Evolutionary conservation across 2,797 vertebrate genomes (phyloP).

Genomic region (Miichthys miiuy): DNA sequence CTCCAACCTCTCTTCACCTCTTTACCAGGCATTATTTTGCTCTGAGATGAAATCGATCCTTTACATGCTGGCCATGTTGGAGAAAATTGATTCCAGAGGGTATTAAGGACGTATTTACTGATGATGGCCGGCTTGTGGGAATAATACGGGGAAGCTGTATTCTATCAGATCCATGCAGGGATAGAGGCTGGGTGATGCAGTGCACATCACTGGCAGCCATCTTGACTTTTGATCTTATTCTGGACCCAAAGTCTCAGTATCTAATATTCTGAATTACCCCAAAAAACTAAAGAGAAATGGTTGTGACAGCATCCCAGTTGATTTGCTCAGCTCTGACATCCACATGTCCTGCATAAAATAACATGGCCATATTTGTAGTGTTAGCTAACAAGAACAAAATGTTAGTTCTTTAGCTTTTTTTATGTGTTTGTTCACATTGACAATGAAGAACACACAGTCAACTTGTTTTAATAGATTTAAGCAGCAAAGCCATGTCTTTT

Average conservation of each 20-base stretch:
- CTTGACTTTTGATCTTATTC: slow-evolving; percentile 12
- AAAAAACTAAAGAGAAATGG: not conserved
- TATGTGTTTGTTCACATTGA: not conserved
- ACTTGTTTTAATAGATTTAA: not conserved
- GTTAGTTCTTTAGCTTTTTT: not conserved
- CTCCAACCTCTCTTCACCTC: slow-evolving; percentile 44
- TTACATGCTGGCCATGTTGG: slow-evolving; percentile 61
- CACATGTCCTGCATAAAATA: not conserved
- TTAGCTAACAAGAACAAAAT: not conserved
- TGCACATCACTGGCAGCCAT: slow-evolving; percentile 27
- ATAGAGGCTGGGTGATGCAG: slow-evolving; percentile 9
- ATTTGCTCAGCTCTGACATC: not conserved
- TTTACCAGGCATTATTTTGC: slow-evolving; percentile 69
- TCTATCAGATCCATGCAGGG: slow-evolving; percentile 8
- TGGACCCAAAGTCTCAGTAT: not conserved
- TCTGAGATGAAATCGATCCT: slow-evolving; percentile 75
- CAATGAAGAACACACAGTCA: not conserved
- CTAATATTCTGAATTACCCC: too few relatives aligned
- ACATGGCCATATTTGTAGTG: not conserved
- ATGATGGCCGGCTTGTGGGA: slow-evolving; percentile 45
- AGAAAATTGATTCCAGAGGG: slow-evolving; percentile 75
- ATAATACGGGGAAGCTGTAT: not conserved
- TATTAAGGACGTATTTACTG: slow-evolving; percentile 68
- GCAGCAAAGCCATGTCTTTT: not conserved
- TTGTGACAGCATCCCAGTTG: not conserved